Conservation (phyloP, 2,888 invertebrate genomes). For the Cryptops parisi region DNA sequence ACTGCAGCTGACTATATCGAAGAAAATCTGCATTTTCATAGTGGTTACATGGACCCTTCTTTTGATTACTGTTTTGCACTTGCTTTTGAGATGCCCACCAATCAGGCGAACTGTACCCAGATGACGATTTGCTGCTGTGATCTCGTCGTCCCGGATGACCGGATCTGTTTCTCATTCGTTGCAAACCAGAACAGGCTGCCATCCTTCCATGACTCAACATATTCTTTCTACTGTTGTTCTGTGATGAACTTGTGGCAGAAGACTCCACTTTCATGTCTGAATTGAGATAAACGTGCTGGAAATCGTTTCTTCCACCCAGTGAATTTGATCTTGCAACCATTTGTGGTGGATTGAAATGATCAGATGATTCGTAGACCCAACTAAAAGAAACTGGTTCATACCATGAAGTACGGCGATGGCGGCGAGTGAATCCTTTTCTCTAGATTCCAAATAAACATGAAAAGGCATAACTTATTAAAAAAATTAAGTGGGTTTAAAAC, state of each 20-base stretch:
- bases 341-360: constrained; percentile 3
- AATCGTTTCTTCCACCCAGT: neutral
- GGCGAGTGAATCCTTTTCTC: neutral
- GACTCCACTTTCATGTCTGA: neutral
- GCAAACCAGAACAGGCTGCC: too few species aligned
- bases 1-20: neutral
- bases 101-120: constrained; percentile 10
- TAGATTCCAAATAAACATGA: neutral
- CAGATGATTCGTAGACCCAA: constrained; percentile 11
- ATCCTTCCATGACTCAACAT: neutral
- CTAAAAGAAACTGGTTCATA: constrained; percentile 11
- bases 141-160: neutral
- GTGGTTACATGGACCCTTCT: neutral
- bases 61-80: too few species aligned
- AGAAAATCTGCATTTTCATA: neutral
- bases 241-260: neutral
- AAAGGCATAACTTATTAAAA: neutral
- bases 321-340: neutral
- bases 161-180: too few species aligned
- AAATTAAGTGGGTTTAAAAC: neutral
- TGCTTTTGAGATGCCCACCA: neutral
- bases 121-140: constrained; percentile 6
- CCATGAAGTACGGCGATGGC: constrained; percentile 3
- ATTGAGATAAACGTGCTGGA: neutral
- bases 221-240: neutral